phyloP scores from a whole-genome alignment of 2,888 invertebrate species.

The Oscheius onirici region DNA sequence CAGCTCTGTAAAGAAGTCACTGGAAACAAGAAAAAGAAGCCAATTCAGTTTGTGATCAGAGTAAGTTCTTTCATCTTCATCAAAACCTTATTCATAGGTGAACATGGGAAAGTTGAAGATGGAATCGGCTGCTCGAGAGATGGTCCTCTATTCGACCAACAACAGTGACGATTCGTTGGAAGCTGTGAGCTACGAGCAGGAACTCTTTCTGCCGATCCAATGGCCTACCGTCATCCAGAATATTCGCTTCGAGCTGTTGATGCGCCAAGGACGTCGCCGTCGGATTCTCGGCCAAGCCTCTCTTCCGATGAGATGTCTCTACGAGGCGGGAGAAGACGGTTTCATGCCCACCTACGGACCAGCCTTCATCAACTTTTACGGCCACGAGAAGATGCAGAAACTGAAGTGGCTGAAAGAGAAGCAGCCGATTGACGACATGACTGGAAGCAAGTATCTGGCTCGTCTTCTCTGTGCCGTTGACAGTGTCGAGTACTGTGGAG shows the following conservation, averaged over 20 bases:
- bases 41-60: conserved; percentile 15
- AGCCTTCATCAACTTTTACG: conserved; percentile 61
- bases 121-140: conserved; percentile 40
- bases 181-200: conserved; percentile 51
- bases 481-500: conserved; percentile 51
- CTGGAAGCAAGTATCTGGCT: conserved; percentile 49
- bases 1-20: conserved; percentile 36
- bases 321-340: conserved; percentile 60
- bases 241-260: conserved; percentile 54
- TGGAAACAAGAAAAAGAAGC: conserved; percentile 39
- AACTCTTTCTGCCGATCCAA: conserved; percentile 59
- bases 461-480: conserved; percentile 55
- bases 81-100: conserved; percentile 30
- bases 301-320: conserved; percentile 51
- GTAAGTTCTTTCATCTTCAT: conserved; percentile 3
- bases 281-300: conserved; percentile 41
- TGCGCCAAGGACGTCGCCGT: conserved; percentile 38
- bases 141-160: conserved; percentile 7
- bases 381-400: conserved; percentile 46
- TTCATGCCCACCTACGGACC: conserved; percentile 64
- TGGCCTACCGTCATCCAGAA: conserved; percentile 64
- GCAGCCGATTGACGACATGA: conserved; percentile 38
- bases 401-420: conserved; percentile 40
- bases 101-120: conserved; percentile 43
- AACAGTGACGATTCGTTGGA: conserved; percentile 16